Percentiles rank a stretch among this genome's conserved stretches.
phyloP scores from a whole-genome alignment of 30 jellyfish, hydroid and myxozoan species.

The Turritopsis rubra region DNA sequence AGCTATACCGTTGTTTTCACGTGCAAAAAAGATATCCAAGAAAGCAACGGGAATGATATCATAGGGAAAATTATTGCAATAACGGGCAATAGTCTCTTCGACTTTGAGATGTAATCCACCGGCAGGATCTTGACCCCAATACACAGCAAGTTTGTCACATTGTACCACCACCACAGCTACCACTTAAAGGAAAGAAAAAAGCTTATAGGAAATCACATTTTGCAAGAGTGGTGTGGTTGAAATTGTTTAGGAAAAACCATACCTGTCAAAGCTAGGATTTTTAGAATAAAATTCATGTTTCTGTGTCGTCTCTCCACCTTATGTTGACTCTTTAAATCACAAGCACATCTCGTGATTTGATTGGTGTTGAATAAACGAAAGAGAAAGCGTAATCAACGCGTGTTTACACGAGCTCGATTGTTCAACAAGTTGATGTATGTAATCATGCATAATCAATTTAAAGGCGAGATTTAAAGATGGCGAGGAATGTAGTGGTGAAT shows the following conservation, averaged over 20 bases:
- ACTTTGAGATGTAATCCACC: neutral
- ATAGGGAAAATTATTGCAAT: conserved; percentile 22
- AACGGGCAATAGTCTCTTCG: conserved; percentile 5
- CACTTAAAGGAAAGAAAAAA: neutral
- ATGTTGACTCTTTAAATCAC: too few species aligned
- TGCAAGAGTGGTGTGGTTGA: neutral
- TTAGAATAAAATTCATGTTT: neutral
- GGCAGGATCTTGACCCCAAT: conserved; percentile 41
- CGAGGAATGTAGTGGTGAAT: conserved; percentile 39
- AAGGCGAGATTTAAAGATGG: conserved; percentile 33
- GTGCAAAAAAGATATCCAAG: conserved; percentile 9
- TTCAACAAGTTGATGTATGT: neutral
- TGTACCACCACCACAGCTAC: neutral
- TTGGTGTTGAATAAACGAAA: too few species aligned
- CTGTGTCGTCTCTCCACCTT: too few species aligned
- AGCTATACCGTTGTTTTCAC: conserved; percentile 1
- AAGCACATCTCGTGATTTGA: neutral
- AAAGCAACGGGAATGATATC: conserved; percentile 28
- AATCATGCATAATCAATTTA: neutral
- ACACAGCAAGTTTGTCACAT: conserved; percentile 14
- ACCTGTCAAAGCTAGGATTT: neutral
- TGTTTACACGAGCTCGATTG: neutral
- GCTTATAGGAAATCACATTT: neutral
- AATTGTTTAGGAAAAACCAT: neutral
- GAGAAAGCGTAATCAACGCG: neutral